These are phyloP conservation scores for Anguilla marmorata DNA, from an alignment of 2,797 vertebrate genomes.

Conservation along the genomic window DNA sequence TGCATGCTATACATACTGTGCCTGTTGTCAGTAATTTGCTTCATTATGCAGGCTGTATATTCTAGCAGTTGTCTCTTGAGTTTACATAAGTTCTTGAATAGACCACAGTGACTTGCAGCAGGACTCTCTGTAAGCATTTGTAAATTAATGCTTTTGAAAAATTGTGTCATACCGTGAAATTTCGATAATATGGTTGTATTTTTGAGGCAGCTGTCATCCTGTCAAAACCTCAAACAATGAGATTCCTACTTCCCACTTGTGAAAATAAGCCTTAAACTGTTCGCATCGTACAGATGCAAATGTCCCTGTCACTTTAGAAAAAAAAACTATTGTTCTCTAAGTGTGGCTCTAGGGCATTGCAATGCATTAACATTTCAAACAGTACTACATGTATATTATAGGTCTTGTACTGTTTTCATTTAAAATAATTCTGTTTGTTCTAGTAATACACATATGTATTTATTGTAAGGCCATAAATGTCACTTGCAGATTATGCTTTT, in stretches of 20 bases:
- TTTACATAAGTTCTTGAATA: neutral
- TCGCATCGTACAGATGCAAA: conserved; percentile 4
- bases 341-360: neutral
- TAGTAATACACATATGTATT: neutral
- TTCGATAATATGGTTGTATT: neutral
- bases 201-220: neutral
- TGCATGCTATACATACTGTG: neutral
- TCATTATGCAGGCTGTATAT: neutral
- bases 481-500: neutral
- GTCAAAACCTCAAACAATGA: neutral
- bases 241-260: neutral
- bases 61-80: neutral
- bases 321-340: neutral
- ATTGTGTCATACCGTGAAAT: neutral
- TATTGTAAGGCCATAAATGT: neutral
- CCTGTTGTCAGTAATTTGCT: neutral
- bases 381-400: neutral
- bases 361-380: conserved; percentile 2
- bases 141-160: conserved; percentile 8
- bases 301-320: neutral
- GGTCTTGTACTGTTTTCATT: neutral
- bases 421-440: neutral
- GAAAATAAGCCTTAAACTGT: conserved; percentile 14
- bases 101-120: neutral
- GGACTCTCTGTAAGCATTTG: neutral